Evolutionary conservation across 1,140 invertebrate species (phyloP).

Genomic region (Sitophilus oryzae): DNA sequence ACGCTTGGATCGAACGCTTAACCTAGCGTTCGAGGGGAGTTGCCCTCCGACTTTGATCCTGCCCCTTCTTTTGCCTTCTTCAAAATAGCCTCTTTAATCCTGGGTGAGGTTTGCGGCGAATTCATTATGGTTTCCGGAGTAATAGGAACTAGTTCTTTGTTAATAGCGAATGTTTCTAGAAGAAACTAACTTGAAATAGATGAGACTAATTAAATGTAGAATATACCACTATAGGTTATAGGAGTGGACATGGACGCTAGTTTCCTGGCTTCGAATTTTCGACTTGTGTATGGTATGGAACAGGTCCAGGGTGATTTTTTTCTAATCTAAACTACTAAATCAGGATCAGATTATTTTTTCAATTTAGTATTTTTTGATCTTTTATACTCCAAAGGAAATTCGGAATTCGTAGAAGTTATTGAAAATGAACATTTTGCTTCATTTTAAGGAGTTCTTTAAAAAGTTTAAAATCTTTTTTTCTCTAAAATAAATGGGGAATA

Average conservation of each 20-base stretch:
- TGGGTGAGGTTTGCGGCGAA: constrained; percentile 4
- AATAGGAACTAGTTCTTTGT: constrained; percentile 15
- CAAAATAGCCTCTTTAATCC: background rate
- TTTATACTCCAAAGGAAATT: too few species aligned
- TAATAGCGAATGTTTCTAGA: constrained; percentile 15
- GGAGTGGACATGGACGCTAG: constrained; percentile 12
- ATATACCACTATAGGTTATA: constrained; percentile 18
- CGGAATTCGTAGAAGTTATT: too few species aligned
- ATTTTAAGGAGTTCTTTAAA: too few species aligned
- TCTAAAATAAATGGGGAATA: too few species aligned
- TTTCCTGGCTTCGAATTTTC: constrained; percentile 14
- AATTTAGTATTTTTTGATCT: too few species aligned
- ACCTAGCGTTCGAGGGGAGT: constrained; percentile 5
- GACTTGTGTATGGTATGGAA: constrained; percentile 5
- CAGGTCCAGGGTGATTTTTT: constrained; percentile 15
- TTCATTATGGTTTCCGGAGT: background rate
- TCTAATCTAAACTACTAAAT: constrained; percentile 1
- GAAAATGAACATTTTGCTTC: too few species aligned
- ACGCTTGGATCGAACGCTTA: too few species aligned
- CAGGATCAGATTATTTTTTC: too few species aligned
- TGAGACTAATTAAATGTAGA: too few species aligned
- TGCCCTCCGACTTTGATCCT: constrained; percentile 3
- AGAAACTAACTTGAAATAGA: background rate
- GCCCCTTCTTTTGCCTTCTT: background rate
- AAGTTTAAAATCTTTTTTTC: too few species aligned